Evolutionary conservation across 2,113 vertebrate genomes (phyloP).

Genomic region (Xiphias gladius): DNA sequence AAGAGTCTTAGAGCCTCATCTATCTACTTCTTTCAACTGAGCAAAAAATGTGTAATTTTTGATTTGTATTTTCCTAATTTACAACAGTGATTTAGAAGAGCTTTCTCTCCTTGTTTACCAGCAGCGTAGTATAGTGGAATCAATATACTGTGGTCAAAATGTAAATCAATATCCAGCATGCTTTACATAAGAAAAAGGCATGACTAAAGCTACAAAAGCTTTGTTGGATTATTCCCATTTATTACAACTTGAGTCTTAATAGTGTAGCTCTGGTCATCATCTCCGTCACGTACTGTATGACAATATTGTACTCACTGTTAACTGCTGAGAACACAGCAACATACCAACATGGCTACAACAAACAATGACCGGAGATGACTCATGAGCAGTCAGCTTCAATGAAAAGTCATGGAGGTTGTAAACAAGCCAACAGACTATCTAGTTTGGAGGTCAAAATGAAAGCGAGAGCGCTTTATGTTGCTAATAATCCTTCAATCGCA

Average conservation of each 20-base stretch:
- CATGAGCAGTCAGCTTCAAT: not conserved
- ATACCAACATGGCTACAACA: too few species aligned
- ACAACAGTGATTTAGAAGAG: constrained; percentile 42
- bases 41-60: constrained; percentile 14
- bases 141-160: constrained; percentile 22
- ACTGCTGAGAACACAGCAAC: not conserved
- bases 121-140: constrained; percentile 12
- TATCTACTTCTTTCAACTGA: constrained; percentile 45
- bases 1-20: constrained; percentile 36
- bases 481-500: not conserved
- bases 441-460: not conserved
- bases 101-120: constrained; percentile 12
- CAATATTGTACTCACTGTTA: not conserved
- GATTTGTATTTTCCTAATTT: constrained; percentile 44
- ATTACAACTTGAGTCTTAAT: not conserved
- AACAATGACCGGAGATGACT: not conserved
- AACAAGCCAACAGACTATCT: not conserved
- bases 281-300: not conserved
- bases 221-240: constrained; percentile 16
- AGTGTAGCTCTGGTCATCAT: not conserved
- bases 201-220: not conserved
- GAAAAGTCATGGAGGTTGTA: not conserved
- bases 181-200: constrained; percentile 27
- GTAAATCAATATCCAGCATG: constrained; percentile 56
- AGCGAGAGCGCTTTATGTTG: not conserved